phyloP scores from a whole-genome alignment of 92 coral and sea anemone species.

The Parazoanthus atlanticus region DNA sequence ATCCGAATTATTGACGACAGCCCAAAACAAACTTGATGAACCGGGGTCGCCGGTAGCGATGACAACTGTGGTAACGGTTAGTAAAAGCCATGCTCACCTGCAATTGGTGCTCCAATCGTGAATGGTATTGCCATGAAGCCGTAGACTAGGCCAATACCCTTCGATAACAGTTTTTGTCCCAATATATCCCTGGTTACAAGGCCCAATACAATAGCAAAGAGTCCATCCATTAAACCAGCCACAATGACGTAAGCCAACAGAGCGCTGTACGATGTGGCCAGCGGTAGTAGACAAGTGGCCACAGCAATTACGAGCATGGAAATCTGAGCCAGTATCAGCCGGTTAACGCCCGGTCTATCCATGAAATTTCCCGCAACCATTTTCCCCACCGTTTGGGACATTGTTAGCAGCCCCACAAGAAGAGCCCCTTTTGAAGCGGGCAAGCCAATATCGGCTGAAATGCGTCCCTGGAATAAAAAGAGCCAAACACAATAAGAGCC shows the following conservation, averaged over 20 bases:
- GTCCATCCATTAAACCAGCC: slow-evolving; percentile 85
- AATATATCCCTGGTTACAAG: slow-evolving; percentile 89
- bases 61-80: no score
- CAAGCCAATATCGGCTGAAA: slow-evolving; percentile 73
- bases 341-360: slow-evolving; percentile 69
- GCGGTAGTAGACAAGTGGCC: slow-evolving; percentile 81
- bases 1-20: not conserved
- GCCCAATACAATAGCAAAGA: slow-evolving; percentile 73
- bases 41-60: no score
- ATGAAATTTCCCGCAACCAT: slow-evolving; percentile 75
- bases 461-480: slow-evolving; percentile 67
- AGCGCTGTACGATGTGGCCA: slow-evolving; percentile 77
- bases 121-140: slow-evolving; percentile 83
- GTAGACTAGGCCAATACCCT: slow-evolving; percentile 82
- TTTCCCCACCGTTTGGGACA: slow-evolving; percentile 87
- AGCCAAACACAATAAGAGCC: not conserved
- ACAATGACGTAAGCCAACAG: slow-evolving; percentile 83
- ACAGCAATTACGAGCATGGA: slow-evolving; percentile 77
- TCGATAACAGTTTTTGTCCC: slow-evolving; percentile 81
- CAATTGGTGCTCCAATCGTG: slow-evolving; percentile 92
- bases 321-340: slow-evolving; percentile 68
- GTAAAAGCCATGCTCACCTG: slow-evolving; percentile 63
- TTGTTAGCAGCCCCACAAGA: slow-evolving; percentile 79
- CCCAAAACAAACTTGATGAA: not conserved
- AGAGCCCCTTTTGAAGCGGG: slow-evolving; percentile 78